phyloP scores from a whole-genome alignment of 2,113 vertebrate genomes.

The Antennarius striatus region DNA sequence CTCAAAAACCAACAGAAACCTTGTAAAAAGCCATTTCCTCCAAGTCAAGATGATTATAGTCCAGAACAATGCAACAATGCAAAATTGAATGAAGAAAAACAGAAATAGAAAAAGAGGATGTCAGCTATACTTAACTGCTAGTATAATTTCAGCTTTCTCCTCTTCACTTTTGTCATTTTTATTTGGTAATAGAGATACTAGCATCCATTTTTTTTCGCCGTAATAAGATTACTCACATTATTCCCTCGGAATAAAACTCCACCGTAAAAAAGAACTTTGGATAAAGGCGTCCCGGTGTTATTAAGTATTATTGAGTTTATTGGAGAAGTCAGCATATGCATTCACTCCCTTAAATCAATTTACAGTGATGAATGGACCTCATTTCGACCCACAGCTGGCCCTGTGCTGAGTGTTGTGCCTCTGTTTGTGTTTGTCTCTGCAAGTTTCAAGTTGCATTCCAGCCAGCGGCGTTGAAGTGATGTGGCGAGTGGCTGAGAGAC shows the following conservation, averaged over 20 bases:
- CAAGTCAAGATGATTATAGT: conserved; percentile 51
- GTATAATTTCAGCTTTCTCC: conserved; percentile 33
- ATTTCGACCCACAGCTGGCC: conserved; percentile 72
- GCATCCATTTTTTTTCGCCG: conserved; percentile 3
- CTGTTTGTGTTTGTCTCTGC: conserved; percentile 32
- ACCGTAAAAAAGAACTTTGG: conserved; percentile 33
- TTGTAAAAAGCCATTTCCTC: conserved; percentile 74
- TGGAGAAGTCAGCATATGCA: conserved; percentile 69
- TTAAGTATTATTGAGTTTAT: conserved; percentile 62
- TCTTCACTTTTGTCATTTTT: conserved; percentile 8
- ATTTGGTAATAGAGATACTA: conserved; percentile 24
- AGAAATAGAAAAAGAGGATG: conserved; percentile 26
- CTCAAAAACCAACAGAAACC: conserved; percentile 69
- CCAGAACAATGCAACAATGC: conserved; percentile 65
- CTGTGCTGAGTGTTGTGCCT: conserved; percentile 49
- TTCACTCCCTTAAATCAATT: conserved; percentile 66
- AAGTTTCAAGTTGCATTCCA: conserved; percentile 33
- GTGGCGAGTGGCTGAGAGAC: background rate
- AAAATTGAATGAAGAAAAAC: conserved; percentile 33
- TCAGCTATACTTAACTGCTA: conserved; percentile 34
- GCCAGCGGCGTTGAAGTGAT: conserved; percentile 2
- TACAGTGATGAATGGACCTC: conserved; percentile 72
- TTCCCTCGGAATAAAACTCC: conserved; percentile 23
- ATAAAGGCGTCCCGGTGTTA: conserved; percentile 10
- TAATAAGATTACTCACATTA: conserved; percentile 8